phyloP scores from a whole-genome alignment of 2,797 vertebrate species.

The Gallirallus australis region DNA sequence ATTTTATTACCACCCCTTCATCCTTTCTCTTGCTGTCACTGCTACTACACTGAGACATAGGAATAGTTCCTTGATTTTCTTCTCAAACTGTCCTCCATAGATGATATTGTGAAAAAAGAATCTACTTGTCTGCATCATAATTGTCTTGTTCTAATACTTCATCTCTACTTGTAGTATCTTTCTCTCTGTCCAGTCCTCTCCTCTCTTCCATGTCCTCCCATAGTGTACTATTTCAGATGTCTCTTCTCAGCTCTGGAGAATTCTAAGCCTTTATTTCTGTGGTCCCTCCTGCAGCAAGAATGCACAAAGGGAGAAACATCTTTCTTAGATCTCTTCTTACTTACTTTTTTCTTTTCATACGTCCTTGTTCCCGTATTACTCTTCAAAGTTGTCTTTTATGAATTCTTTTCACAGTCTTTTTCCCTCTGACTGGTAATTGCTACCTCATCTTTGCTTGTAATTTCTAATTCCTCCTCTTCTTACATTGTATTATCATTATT shows the following conservation, averaged over 20 bases:
- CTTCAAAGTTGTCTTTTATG: background rate
- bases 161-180: background rate
- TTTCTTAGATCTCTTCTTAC: background rate
- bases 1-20: background rate
- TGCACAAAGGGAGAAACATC: background rate
- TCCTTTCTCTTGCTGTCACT: background rate
- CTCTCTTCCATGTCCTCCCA: background rate
- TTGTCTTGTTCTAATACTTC: background rate
- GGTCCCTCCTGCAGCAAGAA: background rate
- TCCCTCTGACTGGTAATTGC: background rate
- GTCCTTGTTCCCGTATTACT: background rate
- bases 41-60: background rate
- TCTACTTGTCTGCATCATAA: background rate
- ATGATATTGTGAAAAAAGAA: background rate
- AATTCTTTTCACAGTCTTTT: background rate
- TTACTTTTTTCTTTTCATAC: background rate
- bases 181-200: background rate
- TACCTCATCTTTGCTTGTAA: background rate
- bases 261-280: background rate
- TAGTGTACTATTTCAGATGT: background rate
- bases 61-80: background rate
- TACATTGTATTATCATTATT: background rate
- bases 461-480: background rate
- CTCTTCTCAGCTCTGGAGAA: background rate
- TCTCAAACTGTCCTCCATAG: background rate